These are phyloP conservation scores for Coracias cyanogaster DNA, from an alignment of 2,797 vertebrate genomes.

Conservation along the genomic window DNA sequence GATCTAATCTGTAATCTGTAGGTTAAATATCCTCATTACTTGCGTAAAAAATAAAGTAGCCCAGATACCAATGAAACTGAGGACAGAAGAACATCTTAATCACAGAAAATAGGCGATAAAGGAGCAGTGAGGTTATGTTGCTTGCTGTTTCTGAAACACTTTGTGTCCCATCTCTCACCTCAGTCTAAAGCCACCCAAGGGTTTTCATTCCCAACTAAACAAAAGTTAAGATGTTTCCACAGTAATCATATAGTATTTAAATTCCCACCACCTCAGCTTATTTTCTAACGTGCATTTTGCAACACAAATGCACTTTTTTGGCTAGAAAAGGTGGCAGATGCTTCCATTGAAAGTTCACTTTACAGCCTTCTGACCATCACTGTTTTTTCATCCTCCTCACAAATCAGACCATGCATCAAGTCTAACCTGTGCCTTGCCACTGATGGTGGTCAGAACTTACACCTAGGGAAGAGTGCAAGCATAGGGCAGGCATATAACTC, in stretches of 20 bases:
- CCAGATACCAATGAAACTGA: rapidly evolving
- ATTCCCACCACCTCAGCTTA: too few relatives aligned
- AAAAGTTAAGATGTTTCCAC: neutral
- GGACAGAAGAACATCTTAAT: neutral
- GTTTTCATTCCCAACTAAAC: neutral
- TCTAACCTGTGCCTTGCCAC: too few relatives aligned
- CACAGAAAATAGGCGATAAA: neutral
- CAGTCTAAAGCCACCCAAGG: neutral
- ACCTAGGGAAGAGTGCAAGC: too few relatives aligned
- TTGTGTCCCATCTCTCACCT: neutral
- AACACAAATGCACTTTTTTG: too few relatives aligned
- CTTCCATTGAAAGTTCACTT: too few relatives aligned
- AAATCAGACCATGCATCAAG: too few relatives aligned
- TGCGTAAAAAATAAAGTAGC: neutral
- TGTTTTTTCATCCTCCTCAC: too few relatives aligned
- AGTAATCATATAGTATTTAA: neutral
- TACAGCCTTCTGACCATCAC: too few relatives aligned
- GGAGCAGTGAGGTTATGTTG: neutral
- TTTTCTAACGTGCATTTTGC: too few relatives aligned
- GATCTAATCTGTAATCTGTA: rapidly evolving
- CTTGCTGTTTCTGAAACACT: neutral
- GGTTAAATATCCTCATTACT: rapidly evolving
- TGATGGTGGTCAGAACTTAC: too few relatives aligned
- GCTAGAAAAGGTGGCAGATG: too few relatives aligned
- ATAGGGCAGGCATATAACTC: too few relatives aligned